These are phyloP conservation scores for Antheraea yamamai DNA, from an alignment of 2,888 invertebrate genomes.

Conservation along the genomic window DNA sequence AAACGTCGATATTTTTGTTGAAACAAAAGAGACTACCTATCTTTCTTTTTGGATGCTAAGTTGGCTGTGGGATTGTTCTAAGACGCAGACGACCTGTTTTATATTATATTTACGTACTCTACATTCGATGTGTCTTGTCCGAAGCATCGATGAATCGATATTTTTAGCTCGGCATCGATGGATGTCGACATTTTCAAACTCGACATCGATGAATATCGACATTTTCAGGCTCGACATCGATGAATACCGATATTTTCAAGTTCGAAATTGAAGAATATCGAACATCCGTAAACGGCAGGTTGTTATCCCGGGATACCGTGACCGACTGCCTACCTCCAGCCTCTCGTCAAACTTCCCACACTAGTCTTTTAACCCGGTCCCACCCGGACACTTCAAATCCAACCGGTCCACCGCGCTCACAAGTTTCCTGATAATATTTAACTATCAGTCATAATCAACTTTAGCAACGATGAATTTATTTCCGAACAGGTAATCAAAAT, in stretches of 20 bases:
- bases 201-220: too few species aligned
- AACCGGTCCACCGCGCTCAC: background rate
- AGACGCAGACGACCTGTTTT: too few species aligned
- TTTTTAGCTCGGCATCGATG: background rate
- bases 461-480: background rate
- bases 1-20: too few species aligned
- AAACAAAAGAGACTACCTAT: too few species aligned
- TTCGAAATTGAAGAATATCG: background rate
- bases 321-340: background rate
- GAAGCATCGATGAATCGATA: background rate
- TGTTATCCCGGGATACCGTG: background rate
- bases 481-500: background rate
- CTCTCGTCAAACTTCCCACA: background rate
- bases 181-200: too few species aligned
- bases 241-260: background rate
- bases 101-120: too few species aligned
- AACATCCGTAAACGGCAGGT: background rate
- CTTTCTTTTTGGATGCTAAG: too few species aligned
- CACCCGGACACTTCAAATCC: too few species aligned
- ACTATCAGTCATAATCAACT: background rate
- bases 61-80: too few species aligned
- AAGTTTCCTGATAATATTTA: conserved; percentile 11
- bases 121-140: background rate
- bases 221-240: too few species aligned
- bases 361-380: too few species aligned